These are phyloP conservation scores for Scolopax mira DNA, from an alignment of 2,113 vertebrate species.

Conservation along the genomic window DNA sequence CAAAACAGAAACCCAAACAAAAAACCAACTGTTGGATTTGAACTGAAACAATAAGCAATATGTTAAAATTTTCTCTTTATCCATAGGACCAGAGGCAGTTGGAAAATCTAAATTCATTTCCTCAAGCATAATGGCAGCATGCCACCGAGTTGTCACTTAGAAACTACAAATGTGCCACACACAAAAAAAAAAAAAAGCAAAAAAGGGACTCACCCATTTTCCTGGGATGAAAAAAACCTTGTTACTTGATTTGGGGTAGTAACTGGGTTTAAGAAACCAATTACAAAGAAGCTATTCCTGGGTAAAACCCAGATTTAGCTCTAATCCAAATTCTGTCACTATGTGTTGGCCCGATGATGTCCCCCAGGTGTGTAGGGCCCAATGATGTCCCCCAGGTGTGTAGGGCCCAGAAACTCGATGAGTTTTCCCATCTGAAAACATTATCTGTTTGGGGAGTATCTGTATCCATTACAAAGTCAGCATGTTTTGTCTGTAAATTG, in stretches of 20 bases:
- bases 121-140: background rate
- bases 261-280: background rate
- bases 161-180: background rate
- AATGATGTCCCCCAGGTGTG: background rate
- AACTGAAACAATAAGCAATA: background rate
- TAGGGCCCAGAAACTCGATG: background rate
- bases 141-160: background rate
- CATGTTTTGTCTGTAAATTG: background rate
- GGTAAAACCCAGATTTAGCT: background rate
- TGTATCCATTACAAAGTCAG: background rate
- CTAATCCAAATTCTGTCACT: background rate
- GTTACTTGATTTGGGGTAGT: background rate
- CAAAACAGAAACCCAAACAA: background rate
- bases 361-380: background rate
- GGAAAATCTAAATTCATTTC: background rate
- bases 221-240: background rate
- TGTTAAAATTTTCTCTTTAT: background rate
- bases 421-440: background rate
- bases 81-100: background rate
- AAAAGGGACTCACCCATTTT: background rate
- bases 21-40: background rate
- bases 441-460: background rate
- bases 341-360: accelerated
- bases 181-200: background rate
- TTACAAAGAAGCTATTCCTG: background rate